Percentiles rank a stretch among this genome's conserved stretches.
Evolutionary conservation across 64 coral and sea anemone genomes (phyloP).

Genomic region (Montipora capricornis): DNA sequence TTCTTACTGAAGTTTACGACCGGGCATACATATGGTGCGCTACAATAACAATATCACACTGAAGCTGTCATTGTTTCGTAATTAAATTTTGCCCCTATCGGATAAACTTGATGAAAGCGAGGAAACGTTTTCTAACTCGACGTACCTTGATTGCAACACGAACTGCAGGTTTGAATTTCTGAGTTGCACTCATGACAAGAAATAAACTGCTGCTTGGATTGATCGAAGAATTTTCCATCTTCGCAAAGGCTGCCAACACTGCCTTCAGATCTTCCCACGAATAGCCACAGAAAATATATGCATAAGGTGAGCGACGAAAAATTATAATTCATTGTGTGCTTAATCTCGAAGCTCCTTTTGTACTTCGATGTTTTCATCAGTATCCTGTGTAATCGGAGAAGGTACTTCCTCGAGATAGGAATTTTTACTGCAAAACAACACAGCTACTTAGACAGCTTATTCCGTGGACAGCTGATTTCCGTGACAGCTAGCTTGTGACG

Average conservation of each 20-base stretch:
- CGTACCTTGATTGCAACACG: conserved; percentile 48
- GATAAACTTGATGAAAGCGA: too few species aligned
- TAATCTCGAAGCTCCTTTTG: neutral
- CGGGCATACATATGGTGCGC: too few species aligned
- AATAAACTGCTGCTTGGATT: conserved; percentile 21
- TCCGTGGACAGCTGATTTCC: neutral
- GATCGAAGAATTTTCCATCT: conserved; percentile 52
- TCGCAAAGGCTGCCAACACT: conserved; percentile 29
- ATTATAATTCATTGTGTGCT: neutral
- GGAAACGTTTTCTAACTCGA: too few species aligned
- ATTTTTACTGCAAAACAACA: neutral
- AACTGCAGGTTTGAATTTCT: neutral
- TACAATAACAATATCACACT: too few species aligned
- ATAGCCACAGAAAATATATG: neutral
- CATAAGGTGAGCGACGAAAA: neutral
- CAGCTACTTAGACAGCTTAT: neutral
- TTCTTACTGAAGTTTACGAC: too few species aligned
- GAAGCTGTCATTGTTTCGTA: too few species aligned
- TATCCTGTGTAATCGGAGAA: neutral
- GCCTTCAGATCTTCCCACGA: neutral
- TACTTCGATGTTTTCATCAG: neutral
- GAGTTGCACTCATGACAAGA: conserved; percentile 61
- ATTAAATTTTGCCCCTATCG: too few species aligned
- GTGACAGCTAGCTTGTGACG: neutral
- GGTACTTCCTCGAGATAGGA: neutral